phyloP scores from a whole-genome alignment of 2,797 vertebrate species.

The Allobates femoralis region DNA sequence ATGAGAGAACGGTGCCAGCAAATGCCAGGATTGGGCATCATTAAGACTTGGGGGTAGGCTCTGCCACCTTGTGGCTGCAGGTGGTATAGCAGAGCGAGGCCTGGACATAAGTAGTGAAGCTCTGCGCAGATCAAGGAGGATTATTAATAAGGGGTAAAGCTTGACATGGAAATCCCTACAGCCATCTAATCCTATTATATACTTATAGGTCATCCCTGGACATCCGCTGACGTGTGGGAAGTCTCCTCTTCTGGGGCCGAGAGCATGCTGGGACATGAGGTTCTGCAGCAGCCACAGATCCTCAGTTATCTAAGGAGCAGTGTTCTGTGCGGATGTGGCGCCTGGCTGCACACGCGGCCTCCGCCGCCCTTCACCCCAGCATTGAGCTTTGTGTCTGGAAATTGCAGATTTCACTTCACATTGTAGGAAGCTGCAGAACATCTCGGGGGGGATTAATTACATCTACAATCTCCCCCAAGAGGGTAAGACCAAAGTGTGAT shows the following conservation, averaged over 20 bases:
- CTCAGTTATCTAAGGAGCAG: neutral
- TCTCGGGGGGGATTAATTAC: neutral
- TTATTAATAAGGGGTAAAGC: conserved; percentile 19
- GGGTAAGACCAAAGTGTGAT: neutral
- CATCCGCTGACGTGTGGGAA: neutral
- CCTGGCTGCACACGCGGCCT: neutral
- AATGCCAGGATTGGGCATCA: no score
- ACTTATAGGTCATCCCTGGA: conserved; percentile 19
- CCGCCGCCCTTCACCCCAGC: neutral
- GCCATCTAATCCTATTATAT: conserved; percentile 8
- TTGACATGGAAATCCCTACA: conserved; percentile 11
- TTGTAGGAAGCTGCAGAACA: neutral
- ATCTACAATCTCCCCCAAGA: neutral
- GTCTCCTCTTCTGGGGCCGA: neutral
- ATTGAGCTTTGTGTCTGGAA: neutral
- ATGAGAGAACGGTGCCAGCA: no score
- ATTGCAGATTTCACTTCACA: neutral
- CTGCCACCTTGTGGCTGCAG: neutral
- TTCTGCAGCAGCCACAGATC: neutral
- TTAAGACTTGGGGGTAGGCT: no score
- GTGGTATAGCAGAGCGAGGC: neutral
- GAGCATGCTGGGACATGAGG: conserved; percentile 1
- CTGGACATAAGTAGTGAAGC: neutral
- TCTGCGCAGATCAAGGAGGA: neutral
- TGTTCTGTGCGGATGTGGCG: no score